Evolutionary conservation across 2,797 vertebrate genomes (phyloP), one percentile per base, ranked within the genome.

Genomic region (Poeciliopsis gracilis): DNA sequence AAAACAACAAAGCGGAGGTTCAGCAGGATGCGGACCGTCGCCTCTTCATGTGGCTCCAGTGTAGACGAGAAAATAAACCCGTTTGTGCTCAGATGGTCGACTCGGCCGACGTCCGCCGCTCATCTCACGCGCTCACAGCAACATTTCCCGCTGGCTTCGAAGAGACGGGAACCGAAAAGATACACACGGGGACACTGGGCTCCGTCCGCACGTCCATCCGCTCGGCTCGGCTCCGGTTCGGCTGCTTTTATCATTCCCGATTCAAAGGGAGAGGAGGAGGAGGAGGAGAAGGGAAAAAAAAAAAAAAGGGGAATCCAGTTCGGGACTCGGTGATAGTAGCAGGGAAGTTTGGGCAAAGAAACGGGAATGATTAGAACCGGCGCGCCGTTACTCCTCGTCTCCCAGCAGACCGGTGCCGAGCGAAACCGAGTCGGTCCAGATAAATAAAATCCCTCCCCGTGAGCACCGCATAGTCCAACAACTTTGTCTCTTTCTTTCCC

Each of bases 401-500:
- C 87, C 80, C 66, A 57, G 47, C 80, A n/a, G 75, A 80, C 79
- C 86, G 82, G 86, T n/a, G 79, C 79, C 12, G 80, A 61, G 55
- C 79, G 25, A 72, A 49, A 87, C 75, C 80, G 87, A 89, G 86
- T 78, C 63, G 76, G 83, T 74, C 59, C 43, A 41, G 86, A 87
- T 88, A 77, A 84, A 87, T 86, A 90, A 87, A 91, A 90, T 89
- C 89, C 88, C 84, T 91, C 90, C 90, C 90, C 87, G 87, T 87
- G 89, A 81, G 87, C 88, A 72, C 59, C 73, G 91, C 93, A 88
- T 88, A 82, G 88, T 92, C 91, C 67, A 86, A 92, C 90, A 93
- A 94, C 93, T 93, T 93, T 90, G 92, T 92, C 94, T 93, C 95
- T 95, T 96, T 95, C 95, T 96, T 95, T 94, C 92, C 91, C 94